Conservation (phyloP, 2,797 vertebrate genomes). For the Oreochromis mossambicus region DNA sequence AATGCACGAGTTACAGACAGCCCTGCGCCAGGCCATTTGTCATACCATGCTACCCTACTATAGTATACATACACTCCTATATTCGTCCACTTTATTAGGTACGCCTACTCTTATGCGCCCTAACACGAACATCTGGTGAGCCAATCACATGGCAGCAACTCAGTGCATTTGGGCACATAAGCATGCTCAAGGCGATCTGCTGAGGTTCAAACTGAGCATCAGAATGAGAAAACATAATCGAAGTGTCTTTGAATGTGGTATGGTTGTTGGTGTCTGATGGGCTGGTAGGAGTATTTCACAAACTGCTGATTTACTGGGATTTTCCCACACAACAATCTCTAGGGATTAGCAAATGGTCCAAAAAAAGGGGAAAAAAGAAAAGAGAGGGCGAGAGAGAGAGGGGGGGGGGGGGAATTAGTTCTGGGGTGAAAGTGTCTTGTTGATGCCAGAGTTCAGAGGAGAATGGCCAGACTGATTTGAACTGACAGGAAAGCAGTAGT, state of each 20-base stretch:
- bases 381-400: accelerated
- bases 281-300: neutral
- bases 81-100: neutral
- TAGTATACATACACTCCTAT: neutral
- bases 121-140: neutral
- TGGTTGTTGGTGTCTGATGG: neutral
- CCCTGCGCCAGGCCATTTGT: neutral
- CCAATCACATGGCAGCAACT: neutral
- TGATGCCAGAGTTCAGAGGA: neutral
- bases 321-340: neutral
- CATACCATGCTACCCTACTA: neutral
- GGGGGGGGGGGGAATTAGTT: neutral
- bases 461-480: neutral
- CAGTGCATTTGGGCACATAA: neutral
- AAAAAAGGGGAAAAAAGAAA: neutral
- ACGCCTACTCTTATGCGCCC: neutral
- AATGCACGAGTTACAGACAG: neutral
- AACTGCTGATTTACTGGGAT: neutral
- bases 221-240: neutral
- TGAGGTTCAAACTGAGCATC: neutral
- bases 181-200: neutral
- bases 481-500: neutral
- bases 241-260: neutral
- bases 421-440: neutral
- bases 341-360: neutral